Evolutionary conservation across 2,888 invertebrate genomes (phyloP), one percentile per base, ranked within the genome.

Genomic region (Rapana venosa): DNA sequence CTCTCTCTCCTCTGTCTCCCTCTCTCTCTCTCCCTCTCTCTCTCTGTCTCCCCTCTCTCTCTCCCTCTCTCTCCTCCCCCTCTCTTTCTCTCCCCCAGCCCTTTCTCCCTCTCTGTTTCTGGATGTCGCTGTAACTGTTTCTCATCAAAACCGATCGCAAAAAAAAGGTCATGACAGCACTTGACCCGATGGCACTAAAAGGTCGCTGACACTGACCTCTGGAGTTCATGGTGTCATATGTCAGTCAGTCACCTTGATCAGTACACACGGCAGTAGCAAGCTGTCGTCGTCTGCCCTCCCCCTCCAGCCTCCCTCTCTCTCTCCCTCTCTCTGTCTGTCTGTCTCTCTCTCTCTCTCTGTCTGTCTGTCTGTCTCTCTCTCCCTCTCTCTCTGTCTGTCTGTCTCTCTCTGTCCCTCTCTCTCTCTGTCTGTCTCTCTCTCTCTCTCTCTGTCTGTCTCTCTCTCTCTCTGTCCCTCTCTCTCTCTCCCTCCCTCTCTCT

Each of bases 311-410:
- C 20, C 13, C 32, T 74, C 32, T 8, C 22, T 35, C 56, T 47
- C 79, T 58, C 79, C 30, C 56, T 88, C 88, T 88, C 13, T 88
- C 88, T 88, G 20, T 88, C 77, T 88, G 47, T 88, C 88, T 79
- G 5, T 13, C 66, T 32, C 20, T 1, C 32, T 74, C 32, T 8
- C 22, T 35, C 56, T 47, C 79, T 58, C 79, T 58, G 47, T 88
- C 88, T 77, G 20, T 88, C 88, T 79, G 20, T 77, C 77, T 88
- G 77, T 88, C 56, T 88, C 88, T 88, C 13, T 88, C 66, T 32
- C 20, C 13, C 32, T 74, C 32, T 8, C 22, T 35, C 56, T 47
- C 79, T 58, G 11, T 85, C 30, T 85, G 6, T 85, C 30, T 26
- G 56, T 85, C 30, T 11, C 79, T 58, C 56, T 88, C 88, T 88